Evolutionary conservation across 1,140 invertebrate genomes (phyloP), one percentile per base, ranked within the genome.

Genomic region (Phocides pigmalion): DNA sequence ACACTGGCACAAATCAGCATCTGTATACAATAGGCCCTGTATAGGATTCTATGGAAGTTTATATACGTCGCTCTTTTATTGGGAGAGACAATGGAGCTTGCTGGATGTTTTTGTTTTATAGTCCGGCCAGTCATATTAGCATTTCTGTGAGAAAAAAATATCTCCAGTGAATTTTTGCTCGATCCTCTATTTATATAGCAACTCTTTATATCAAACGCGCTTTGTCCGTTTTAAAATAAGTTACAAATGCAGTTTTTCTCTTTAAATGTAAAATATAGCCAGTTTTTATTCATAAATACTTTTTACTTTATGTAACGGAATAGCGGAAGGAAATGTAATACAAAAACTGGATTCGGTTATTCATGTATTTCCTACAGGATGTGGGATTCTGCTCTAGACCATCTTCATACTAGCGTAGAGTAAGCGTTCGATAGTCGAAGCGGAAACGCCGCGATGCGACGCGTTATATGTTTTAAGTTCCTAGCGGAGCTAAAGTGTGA

Each of bases 1-100:
- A 62, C 67, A 73, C 70, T 66, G 64, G 70, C 76, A 79, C 77
- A 81, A 78, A 79, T 80, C 79, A 81, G 72, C 63, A 70, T 72
- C 66, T 59, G 73, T 75, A 81, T 72, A 83, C 77, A 80, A 81
- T 81, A 70, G 79, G 44, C 19, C 54, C 37, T 67, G 62, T 71
- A 75, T 69, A 76, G 66, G 56, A 58, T 70, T 66, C 65, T 72
- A 69, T 70, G 71, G 72, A 72, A 68, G 54, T 65, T 70, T 79
- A 72, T 76, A 66, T 62, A 66, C 42, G 17, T 66, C 47, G 64
- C 62, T 63, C 68, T 76, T 73, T 78, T 78, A 78, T 80, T 76
- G 72, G 68, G 53, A 73, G 67, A 77, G 74, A 81, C 81, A 83
- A 83, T 83, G 77, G 78, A 41, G 32, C 20, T 42, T 46, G 64